A percentile compares a stretch with the other conserved stretches of the same genome.
These are phyloP conservation scores for Clamator glandarius DNA, from an alignment of 2,797 vertebrate species.

Conservation along the genomic window DNA sequence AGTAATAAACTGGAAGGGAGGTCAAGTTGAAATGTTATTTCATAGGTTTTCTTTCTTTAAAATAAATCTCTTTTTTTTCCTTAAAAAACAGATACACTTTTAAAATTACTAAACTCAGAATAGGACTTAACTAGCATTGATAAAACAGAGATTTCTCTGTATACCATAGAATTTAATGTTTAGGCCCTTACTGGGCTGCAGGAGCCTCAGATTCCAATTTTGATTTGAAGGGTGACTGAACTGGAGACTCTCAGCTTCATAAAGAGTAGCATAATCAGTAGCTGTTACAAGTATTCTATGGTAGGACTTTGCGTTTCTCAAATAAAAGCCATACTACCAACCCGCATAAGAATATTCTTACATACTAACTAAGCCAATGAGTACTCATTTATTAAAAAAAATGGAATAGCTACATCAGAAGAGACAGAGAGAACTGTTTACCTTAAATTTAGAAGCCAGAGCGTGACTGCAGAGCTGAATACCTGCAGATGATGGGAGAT, in stretches of 20 bases:
- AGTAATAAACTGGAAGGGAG: not conserved
- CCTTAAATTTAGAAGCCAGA: not conserved
- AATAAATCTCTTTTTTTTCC: not conserved
- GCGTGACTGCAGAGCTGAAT: not conserved
- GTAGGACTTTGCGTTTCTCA: not conserved
- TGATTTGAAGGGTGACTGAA: not conserved
- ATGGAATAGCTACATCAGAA: not conserved
- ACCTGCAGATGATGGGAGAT: not conserved
- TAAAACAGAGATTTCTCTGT: not conserved
- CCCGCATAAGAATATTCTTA: not conserved
- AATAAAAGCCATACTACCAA: not conserved
- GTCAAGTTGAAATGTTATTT: not conserved
- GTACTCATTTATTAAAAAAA: not conserved
- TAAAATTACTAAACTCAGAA: not conserved
- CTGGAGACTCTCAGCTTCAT: not conserved
- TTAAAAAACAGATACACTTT: not conserved
- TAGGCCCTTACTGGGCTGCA: not conserved
- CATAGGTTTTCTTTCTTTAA: not conserved
- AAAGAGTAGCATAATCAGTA: not conserved
- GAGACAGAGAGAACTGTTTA: not conserved
- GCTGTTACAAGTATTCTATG: not conserved
- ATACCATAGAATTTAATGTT: not conserved
- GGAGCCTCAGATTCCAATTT: not conserved
- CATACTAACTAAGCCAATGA: not conserved
- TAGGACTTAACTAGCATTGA: not conserved